Conservation (phyloP, 2,113 vertebrate species). For the Uria lomvia region DNA sequence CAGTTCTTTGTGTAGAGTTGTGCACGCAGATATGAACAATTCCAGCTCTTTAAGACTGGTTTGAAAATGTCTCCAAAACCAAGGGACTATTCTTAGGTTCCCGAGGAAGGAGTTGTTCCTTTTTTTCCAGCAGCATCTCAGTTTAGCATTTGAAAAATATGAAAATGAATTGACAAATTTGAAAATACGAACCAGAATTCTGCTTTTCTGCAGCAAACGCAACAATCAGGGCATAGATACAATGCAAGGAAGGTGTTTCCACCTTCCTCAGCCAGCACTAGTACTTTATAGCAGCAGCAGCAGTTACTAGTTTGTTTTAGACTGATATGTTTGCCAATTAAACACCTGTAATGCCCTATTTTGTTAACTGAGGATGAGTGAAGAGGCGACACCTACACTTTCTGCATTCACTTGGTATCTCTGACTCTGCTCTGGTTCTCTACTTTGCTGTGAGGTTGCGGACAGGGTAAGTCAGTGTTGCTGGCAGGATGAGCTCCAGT, state of each 20-base stretch:
- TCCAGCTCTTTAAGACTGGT: not conserved
- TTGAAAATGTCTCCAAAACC: not conserved
- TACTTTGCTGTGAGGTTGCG: not conserved
- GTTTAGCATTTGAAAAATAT: not conserved
- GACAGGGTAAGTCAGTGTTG: not conserved
- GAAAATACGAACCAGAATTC: not conserved
- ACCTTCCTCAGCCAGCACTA: not conserved
- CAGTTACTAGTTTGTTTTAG: not conserved
- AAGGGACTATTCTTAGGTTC: not conserved
- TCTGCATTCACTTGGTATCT: not conserved
- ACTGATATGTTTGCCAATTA: conserved; percentile 69
- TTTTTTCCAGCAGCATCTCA: not conserved
- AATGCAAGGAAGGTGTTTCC: not conserved
- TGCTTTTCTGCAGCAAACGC: not conserved
- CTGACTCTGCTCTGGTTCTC: conserved; percentile 24
- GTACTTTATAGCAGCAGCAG: not conserved
- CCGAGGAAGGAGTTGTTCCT: not conserved
- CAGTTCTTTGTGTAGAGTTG: not conserved
- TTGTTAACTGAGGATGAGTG: conserved; percentile 29
- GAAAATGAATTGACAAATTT: not conserved
- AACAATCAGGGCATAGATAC: not conserved
- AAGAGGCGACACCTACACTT: not conserved
- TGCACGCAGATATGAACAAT: not conserved
- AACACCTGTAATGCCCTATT: conserved; percentile 14
- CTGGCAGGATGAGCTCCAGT: not conserved